phyloP scores from a whole-genome alignment of 2,888 invertebrate genomes.

The Eupithecia insigniata region DNA sequence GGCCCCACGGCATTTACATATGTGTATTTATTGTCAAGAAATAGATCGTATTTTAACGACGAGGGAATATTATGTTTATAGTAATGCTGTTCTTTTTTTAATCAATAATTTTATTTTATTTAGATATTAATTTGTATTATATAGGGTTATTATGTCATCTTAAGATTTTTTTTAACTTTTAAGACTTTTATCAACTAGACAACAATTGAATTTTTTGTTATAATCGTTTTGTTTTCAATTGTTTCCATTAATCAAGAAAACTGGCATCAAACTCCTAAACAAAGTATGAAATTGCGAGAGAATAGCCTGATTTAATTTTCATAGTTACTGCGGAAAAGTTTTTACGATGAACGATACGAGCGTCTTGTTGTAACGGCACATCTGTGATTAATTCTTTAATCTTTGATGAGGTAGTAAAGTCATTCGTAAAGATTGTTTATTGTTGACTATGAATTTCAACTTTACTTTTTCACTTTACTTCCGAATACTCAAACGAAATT shows the following conservation, averaged over 20 bases:
- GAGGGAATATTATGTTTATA: no score
- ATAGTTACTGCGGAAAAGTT: conserved; percentile 67
- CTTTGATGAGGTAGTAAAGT: conserved; percentile 62
- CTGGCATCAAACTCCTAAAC: neutral
- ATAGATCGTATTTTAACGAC: no score
- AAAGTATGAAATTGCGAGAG: conserved; percentile 18
- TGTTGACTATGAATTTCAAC: conserved; percentile 36
- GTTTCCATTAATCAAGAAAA: neutral
- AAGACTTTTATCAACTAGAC: neutral
- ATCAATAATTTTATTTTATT: no score
- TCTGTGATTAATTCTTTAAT: conserved; percentile 78
- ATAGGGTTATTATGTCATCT: no score
- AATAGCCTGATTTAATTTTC: conserved; percentile 62
- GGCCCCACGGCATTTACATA: no score
- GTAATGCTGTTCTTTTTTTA: no score
- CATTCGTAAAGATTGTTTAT: conserved; percentile 39
- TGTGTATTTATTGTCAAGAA: no score
- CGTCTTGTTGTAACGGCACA: conserved; percentile 47
- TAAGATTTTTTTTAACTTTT: no score
- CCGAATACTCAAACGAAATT: no score
- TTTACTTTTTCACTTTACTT: no score
- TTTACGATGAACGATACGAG: conserved; percentile 75
- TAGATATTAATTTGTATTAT: no score
- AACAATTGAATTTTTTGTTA: neutral
- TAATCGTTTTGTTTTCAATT: neutral